Evolutionary conservation across 2,113 vertebrate genomes (phyloP).

Genomic region (Tauraco erythrolophus): DNA sequence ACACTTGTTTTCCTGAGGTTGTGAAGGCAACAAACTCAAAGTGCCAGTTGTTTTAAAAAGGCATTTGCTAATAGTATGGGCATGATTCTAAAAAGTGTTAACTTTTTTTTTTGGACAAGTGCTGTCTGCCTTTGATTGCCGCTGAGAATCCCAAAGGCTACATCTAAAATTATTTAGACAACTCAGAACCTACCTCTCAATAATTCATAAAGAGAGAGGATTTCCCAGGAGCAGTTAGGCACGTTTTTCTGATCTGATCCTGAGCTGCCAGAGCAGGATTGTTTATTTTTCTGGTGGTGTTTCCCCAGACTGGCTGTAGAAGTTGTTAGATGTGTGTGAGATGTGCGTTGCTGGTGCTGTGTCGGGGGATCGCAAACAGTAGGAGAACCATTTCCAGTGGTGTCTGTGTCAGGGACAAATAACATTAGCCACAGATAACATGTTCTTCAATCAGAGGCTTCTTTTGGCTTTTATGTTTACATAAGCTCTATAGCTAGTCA

Average conservation of each 20-base stretch:
- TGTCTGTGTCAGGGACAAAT: neutral
- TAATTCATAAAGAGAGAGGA: neutral
- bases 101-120: neutral
- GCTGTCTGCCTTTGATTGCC: neutral
- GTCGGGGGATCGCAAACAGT: neutral
- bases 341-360: neutral
- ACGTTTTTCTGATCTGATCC: neutral
- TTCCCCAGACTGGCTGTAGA: neutral
- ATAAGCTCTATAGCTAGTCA: neutral
- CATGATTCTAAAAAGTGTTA: neutral
- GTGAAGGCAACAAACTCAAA: constrained; percentile 47
- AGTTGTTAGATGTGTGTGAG: neutral
- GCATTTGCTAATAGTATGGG: constrained; percentile 9
- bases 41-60: constrained; percentile 23
- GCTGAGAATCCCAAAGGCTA: neutral
- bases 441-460: neutral
- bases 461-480: neutral
- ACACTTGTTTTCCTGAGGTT: constrained; percentile 42
- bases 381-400: neutral
- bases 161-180: neutral
- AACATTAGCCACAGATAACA: neutral
- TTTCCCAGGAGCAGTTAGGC: neutral
- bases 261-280: neutral
- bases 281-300: neutral
- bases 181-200: neutral